Evolutionary conservation across 1,140 invertebrate genomes (phyloP).

Genomic region (Lordiphosa collinella): DNA sequence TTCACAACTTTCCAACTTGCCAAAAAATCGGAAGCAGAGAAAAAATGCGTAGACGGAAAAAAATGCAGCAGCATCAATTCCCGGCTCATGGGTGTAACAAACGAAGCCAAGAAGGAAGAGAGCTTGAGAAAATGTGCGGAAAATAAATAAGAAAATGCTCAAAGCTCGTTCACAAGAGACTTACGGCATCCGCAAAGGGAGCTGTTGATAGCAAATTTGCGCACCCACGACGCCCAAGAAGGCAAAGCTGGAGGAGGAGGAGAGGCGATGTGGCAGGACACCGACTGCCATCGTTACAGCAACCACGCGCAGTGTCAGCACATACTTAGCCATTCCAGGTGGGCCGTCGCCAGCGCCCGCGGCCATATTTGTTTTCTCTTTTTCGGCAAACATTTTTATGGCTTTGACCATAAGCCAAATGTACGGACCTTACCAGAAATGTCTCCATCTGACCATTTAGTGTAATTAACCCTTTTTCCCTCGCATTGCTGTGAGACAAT

Average conservation of each 20-base stretch:
- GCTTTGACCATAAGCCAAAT: constrained; percentile 55
- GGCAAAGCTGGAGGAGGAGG: neutral
- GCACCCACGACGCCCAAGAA: constrained; percentile 69
- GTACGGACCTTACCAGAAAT: constrained; percentile 11
- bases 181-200: constrained; percentile 79
- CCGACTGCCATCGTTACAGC: constrained; percentile 72
- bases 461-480: constrained; percentile 64
- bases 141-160: constrained; percentile 78
- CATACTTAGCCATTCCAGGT: constrained; percentile 78
- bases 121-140: constrained; percentile 65
- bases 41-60: constrained; percentile 23
- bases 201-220: constrained; percentile 80
- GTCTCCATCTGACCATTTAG: constrained; percentile 11
- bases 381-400: constrained; percentile 47
- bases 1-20: constrained; percentile 79
- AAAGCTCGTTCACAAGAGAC: constrained; percentile 79
- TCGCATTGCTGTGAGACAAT: constrained; percentile 55
- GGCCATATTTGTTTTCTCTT: constrained; percentile 64
- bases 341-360: constrained; percentile 33
- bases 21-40: constrained; percentile 66
- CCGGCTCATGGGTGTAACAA: constrained; percentile 26
- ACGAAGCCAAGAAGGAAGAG: constrained; percentile 17
- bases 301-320: constrained; percentile 79
- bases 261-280: constrained; percentile 25
- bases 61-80: constrained; percentile 59